Evolutionary conservation across 2,888 invertebrate species (phyloP), one percentile per base, ranked within the genome.

Genomic region (Cotesia congregata): DNA sequence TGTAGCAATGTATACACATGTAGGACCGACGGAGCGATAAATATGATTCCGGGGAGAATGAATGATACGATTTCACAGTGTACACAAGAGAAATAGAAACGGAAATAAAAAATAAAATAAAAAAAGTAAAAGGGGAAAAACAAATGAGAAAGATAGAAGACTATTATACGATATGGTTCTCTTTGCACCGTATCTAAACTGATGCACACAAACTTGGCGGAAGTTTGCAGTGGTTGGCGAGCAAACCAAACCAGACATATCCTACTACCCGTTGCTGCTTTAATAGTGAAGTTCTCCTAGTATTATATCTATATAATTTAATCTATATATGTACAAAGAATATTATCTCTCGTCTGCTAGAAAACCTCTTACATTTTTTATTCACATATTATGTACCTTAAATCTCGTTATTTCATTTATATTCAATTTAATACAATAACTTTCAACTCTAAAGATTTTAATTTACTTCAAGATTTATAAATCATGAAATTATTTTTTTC

Each of bases 61-160:
- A 65, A 72, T 64, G 65, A 72, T 72, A 72, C 64, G 72, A 41
- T 64, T 72, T 72, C 50, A 39, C 9, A 62, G 62, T 20, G 62
- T 9, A 17, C 15, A 20, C 17, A 20, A 62, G 62, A 20, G 15
- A 62, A 62, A 62, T 62, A 62, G 15, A 62, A 62, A 62, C 15
- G 62, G 20, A 15, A 15, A n/a, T 38, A 38, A 30, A 67, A 38
- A 38, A 67, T 38, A 38, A 15, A 72, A 62, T 15, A 30, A 9
- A 20, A 20, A 70, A 50, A 9, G 20, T 15, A 17, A 50, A 12
- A 20, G 15, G 20, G 50, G 50, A 50, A 20, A 20, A 50, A 59
- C 40, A 60, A 59, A 50, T 6, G 12, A 50, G 50, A 50, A 50
- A 50, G 50, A 50, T 50, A 50, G 30, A 30, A 30, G 50, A 50